These are phyloP conservation scores for Theocolax elegans DNA, from an alignment of 1,140 invertebrate genomes.

Conservation along the genomic window DNA sequence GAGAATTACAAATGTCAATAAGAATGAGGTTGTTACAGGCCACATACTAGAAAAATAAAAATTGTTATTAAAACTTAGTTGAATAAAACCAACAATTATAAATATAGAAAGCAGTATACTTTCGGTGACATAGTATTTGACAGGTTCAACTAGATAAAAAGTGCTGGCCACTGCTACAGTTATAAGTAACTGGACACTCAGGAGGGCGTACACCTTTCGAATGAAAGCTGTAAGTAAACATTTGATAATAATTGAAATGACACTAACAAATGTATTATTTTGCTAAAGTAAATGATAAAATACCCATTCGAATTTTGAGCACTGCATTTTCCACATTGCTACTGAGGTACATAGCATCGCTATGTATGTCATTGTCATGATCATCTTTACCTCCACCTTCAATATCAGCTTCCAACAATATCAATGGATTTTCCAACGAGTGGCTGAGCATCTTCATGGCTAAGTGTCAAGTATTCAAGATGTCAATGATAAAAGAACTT, in stretches of 20 bases:
- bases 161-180: conserved; percentile 75
- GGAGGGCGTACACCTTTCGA: conserved; percentile 86
- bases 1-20: conserved; percentile 71
- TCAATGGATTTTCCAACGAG: conserved; percentile 55
- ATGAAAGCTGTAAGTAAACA: conserved; percentile 71
- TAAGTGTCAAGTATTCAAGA: too few relatives aligned
- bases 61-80: neutral
- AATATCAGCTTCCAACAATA: conserved; percentile 71
- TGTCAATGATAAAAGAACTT: too few relatives aligned
- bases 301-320: conserved; percentile 74
- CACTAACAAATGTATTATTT: too few relatives aligned
- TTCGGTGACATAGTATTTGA: conserved; percentile 79
- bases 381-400: conserved; percentile 71
- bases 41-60: conserved; percentile 69
- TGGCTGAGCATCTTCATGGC: conserved; percentile 4
- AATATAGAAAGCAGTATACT: conserved; percentile 49
- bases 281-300: too few relatives aligned
- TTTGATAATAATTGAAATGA: too few relatives aligned
- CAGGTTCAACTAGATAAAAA: conserved; percentile 72
- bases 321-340: conserved; percentile 77
- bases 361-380: conserved; percentile 59
- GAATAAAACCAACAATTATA: conserved; percentile 1
- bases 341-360: conserved; percentile 77
- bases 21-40: conserved; percentile 72
- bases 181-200: conserved; percentile 79